A percentile compares a stretch with the other conserved stretches of the same genome.
Evolutionary conservation across 2,797 vertebrate genomes (phyloP).

Genomic region (Molossus alvarezi): DNA sequence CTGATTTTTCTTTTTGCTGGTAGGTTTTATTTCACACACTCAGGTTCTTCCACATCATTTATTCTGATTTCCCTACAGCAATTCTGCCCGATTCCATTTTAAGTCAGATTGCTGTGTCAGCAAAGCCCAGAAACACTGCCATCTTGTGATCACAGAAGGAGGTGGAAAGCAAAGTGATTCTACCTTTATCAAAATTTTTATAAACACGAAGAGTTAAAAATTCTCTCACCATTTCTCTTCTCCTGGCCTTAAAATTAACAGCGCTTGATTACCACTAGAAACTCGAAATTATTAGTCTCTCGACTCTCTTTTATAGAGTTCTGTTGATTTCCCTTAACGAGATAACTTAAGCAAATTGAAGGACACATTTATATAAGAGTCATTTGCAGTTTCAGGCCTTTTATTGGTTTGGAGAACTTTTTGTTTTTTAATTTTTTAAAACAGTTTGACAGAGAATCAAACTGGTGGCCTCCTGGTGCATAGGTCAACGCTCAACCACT

Average conservation of each 20-base stretch:
- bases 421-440: too few species aligned
- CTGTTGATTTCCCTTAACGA: neutral
- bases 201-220: neutral
- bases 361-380: neutral
- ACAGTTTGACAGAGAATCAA: too few species aligned
- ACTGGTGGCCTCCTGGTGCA: too few species aligned
- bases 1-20: neutral
- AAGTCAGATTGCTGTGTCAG: neutral
- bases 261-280: neutral
- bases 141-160: slow-evolving; percentile 66
- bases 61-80: neutral
- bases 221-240: neutral
- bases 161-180: neutral
- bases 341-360: neutral
- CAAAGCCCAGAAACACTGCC: slow-evolving; percentile 75
- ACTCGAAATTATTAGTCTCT: neutral
- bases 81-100: neutral
- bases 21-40: neutral
- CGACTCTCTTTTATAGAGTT: slow-evolving; percentile 28
- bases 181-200: neutral
- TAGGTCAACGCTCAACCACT: too few species aligned
- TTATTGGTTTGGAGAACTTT: neutral
- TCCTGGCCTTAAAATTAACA: neutral
- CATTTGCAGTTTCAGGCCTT: neutral
- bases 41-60: neutral